Evolutionary conservation across 1,140 invertebrate species (phyloP), one percentile per base, ranked within the genome.

Genomic region (Pseudomyrmex dendroicus): DNA sequence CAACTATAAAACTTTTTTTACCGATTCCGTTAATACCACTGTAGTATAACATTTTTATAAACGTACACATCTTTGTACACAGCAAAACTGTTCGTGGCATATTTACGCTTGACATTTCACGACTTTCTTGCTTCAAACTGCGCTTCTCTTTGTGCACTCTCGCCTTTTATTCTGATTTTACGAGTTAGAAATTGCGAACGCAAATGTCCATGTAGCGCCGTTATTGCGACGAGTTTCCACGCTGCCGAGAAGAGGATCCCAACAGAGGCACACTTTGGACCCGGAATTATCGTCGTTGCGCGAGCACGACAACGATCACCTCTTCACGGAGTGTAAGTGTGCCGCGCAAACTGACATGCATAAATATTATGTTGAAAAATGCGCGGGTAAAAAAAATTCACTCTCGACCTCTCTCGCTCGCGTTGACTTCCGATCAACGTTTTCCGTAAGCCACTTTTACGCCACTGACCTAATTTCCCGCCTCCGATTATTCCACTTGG

Each of bases 181-280:
- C 66, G 20, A 63, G 15, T 74, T 61, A 52, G 78, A n/a, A 64
- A 67, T 66, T 66, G 63, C 62, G 72, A 78, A 82, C 56, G 57
- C n/a, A 83, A 70, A 86, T 89, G 25, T 90, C 76, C 70, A 35
- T 86, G 82, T 90, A 93, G 92, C 92, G 35, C 91, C 92, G n/a
- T 91, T 93, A 50, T 78, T 92, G 80, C 92, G 92, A 86, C 92
- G 91, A 89, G 87, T 90, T 59, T 82, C 90, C 62, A 91, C 91
- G 57, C 72, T 91, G 84, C 86, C 91, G 22, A 91, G 83, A 84
- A 89, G 83, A 85, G 85, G 85, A 76, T 89, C 74, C 20, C 86
- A 89, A 70, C 85, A 91, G 56, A 91, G 91, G 77, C 89, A 92
- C 61, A 93, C 92, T 5, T 88, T 91, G 85, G 88, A 88, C 82